Evolutionary conservation across 1,140 invertebrate species (phyloP), one percentile per base, ranked within the genome.

Genomic region (Hetaerina americana): DNA sequence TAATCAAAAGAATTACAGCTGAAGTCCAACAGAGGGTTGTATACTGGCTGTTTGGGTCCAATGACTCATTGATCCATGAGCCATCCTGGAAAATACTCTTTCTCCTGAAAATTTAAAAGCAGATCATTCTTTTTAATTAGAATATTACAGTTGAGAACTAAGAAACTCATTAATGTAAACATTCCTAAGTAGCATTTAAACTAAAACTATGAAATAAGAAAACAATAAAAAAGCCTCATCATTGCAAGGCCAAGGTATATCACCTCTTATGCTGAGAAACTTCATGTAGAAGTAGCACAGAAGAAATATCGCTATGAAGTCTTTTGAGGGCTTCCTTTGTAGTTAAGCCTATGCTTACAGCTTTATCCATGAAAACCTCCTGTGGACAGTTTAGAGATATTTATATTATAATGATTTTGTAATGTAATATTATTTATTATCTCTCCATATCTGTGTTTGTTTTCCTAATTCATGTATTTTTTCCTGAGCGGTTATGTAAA

Each of bases 21-120:
- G 87, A 87, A 24, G 87, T 84, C 87, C 88, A 89, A 71, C 86
- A 86, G 74, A 90, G 83, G 5, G 87, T 87, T 68, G 88, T 89
- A 71, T 87, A 83, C 74, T 85, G 84, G 77, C 87, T 89, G 71
- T 80, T 82, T 76, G 86, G 85, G 77, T 86, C 82, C 69, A 86
- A 79, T 40, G 85, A 78, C 77, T 87, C 84, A 75, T 78, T 81
- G 26, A 87, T 70, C 82, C 84, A 86, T 74, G 78, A 81, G 76
- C 77, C 57, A 70, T 72, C 69, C 68, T 25, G 5, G 72, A 69
- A 70, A 66, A 67, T 66, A 76, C 27, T 70, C 72, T 69, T 26
- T 74, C 73, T 67, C 75, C 71, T 73, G 26, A 57, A 57, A 40
- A 72, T 66, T 28, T 12, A 72, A 66, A 70, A 66, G n/a, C n/a